phyloP scores from a whole-genome alignment of 2,888 invertebrate genomes.

The Leucoptera coffeella region DNA sequence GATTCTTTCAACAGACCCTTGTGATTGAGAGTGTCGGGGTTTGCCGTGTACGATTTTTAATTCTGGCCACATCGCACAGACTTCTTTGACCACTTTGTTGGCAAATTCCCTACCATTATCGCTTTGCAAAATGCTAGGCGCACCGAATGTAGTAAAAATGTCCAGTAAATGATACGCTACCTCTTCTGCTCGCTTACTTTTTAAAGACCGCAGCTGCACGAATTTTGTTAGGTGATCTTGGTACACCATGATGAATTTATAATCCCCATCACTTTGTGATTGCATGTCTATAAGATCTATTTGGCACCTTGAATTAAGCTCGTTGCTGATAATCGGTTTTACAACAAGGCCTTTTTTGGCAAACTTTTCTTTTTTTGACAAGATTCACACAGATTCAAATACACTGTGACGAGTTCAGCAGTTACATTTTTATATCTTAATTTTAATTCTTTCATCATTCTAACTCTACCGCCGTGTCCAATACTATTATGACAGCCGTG shows the following conservation, averaged over 20 bases:
- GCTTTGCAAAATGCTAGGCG: constrained; percentile 12
- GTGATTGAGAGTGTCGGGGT: constrained; percentile 12
- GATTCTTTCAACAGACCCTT: constrained; percentile 13
- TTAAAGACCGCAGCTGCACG: constrained; percentile 14
- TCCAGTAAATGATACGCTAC: constrained; percentile 16
- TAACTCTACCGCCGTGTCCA: constrained; percentile 13
- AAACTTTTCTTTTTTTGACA: constrained; percentile 10
- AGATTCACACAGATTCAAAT: constrained; percentile 10
- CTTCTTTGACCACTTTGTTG: constrained; percentile 10
- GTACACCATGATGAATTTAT: constrained; percentile 18
- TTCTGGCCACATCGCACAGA: constrained; percentile 11
- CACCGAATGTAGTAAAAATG: constrained; percentile 19
- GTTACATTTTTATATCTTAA: constrained; percentile 11
- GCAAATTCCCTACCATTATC: constrained; percentile 16
- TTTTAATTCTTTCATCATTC: constrained; percentile 9
- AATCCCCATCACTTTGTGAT: constrained; percentile 12
- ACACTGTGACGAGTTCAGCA: constrained; percentile 9
- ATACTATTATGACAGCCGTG: constrained; percentile 10
- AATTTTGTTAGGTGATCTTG: constrained; percentile 24
- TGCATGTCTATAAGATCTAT: constrained; percentile 20
- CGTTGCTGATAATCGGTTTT: constrained; percentile 10
- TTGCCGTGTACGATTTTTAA: constrained; percentile 14
- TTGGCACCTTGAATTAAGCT: constrained; percentile 15
- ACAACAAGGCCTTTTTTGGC: constrained; percentile 11
- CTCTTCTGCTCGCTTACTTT: constrained; percentile 14